Evolutionary conservation across 2,113 vertebrate species (phyloP), one percentile per base, ranked within the genome.

Genomic region (Theropithecus gelada): DNA sequence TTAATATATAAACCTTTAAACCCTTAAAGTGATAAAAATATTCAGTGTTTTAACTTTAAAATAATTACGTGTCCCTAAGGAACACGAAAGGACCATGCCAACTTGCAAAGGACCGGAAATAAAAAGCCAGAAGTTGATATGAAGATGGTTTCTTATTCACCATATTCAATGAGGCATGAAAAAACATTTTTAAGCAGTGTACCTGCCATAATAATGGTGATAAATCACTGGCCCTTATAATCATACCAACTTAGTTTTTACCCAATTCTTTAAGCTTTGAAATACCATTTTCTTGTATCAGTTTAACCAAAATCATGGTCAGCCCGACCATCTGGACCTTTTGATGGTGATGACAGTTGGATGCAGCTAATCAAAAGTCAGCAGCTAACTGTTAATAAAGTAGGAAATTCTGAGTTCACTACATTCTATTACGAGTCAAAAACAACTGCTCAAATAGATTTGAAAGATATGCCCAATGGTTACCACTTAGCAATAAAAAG

Each of bases 1-100:
- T 57, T 80, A 83, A 84, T 86, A 87, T 94, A 78, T 95, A 85
- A 79, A 73, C 55, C 45, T 82, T 83, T 93, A 81, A 84, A 59
- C 48, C 52, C 73, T 83, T 30, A 59, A 93, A 76, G 22, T 59
- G 35, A 68, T 83, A 57, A 83, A 86, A 95, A 80, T n/a, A 43
- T 35, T 38, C 6, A 81, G 3, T 66, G 8, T 83, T 73, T 94
- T 79, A 93, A n/a, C 68, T 83, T 90, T 59, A 82, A 75, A 88
- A 75, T 96, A 68, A 82, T 85, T 25, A 66, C 50, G 6, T 61
- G 38, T 84, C 43, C 32, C 8, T 83, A 61, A 23, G 73, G 43
- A 73, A 80, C 18, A 12, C 3, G 5, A 64, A 72, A 81, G 22
- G 48, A 72, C n/a, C 14, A 20, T 40, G 22, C 4, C 14, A 79